These are phyloP conservation scores for Hippoglossus stenolepis DNA, from an alignment of 2,113 vertebrate genomes.

Conservation along the genomic window DNA sequence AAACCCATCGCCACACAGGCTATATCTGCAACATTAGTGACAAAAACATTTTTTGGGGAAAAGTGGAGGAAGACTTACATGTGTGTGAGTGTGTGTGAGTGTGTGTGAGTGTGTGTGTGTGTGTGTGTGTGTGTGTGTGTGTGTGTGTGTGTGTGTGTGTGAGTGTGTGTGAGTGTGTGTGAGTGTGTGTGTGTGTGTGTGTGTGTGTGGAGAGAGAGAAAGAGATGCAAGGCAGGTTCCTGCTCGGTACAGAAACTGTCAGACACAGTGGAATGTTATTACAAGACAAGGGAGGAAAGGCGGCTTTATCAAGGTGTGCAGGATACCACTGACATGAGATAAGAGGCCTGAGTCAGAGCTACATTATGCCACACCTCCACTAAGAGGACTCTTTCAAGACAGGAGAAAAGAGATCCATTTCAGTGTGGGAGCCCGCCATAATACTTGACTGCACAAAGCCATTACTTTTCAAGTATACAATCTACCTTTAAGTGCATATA, in stretches of 20 bases:
- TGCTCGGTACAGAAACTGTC: conserved; percentile 66
- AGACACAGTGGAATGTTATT: conserved; percentile 69
- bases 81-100: conserved; percentile 30
- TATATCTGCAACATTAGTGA: conserved; percentile 32
- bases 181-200: conserved; percentile 25
- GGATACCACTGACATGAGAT: conserved; percentile 71
- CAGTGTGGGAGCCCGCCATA: conserved; percentile 54
- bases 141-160: conserved; percentile 26
- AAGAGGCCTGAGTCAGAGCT: conserved; percentile 69
- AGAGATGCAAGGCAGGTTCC: conserved; percentile 58
- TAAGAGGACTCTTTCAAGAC: conserved; percentile 73
- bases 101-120: conserved; percentile 23
- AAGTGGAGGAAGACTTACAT: conserved; percentile 18
- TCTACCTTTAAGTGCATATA: conserved; percentile 77
- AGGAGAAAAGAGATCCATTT: conserved; percentile 76
- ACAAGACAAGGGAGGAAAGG: conserved; percentile 60
- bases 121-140: conserved; percentile 29
- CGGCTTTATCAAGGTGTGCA: conserved; percentile 75
- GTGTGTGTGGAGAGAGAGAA: conserved; percentile 26
- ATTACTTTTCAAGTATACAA: conserved; percentile 73
- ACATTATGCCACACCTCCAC: conserved; percentile 76
- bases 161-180: conserved; percentile 27
- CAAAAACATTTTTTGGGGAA: conserved; percentile 28
- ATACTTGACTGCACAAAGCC: conserved; percentile 68
- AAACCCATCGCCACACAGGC: conserved; percentile 16